Conservation (phyloP, 1,140 invertebrate genomes). For the Drosophila oshimai region DNA sequence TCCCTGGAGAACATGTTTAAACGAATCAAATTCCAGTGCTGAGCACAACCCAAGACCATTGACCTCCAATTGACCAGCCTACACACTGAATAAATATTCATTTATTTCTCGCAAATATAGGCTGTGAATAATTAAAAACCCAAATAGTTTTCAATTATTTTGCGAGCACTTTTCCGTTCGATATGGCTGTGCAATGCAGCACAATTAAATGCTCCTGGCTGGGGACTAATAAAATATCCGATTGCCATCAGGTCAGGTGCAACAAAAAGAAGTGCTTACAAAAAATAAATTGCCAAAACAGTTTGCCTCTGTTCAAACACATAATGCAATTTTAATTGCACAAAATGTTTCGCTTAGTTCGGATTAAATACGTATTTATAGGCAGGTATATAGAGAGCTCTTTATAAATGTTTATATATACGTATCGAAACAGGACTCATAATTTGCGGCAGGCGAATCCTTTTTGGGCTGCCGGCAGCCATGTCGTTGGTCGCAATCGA, state of each 20-base stretch:
- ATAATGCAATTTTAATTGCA: slow-evolving; percentile 73
- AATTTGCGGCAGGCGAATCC: slow-evolving; percentile 30
- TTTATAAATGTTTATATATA: not conserved
- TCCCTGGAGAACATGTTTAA: not conserved
- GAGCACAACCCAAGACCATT: not conserved
- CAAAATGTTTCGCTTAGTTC: slow-evolving; percentile 17
- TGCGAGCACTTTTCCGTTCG: slow-evolving; percentile 16
- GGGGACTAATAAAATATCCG: slow-evolving; percentile 57
- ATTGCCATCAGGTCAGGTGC: slow-evolving; percentile 38
- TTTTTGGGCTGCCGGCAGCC: slow-evolving; percentile 26
- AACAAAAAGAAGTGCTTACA: slow-evolving; percentile 12
- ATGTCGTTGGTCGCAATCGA: slow-evolving; percentile 75
- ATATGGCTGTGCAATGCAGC: slow-evolving; percentile 37
- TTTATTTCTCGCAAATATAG: slow-evolving; percentile 6
- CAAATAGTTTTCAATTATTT: slow-evolving; percentile 73
- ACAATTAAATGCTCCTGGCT: slow-evolving; percentile 60
- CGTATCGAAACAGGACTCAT: slow-evolving; percentile 4
- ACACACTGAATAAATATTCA: slow-evolving; percentile 9
- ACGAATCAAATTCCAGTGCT: not conserved
- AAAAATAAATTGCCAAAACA: slow-evolving; percentile 30
- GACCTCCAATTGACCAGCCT: not conserved
- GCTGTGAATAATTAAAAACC: slow-evolving; percentile 34
- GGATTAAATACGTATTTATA: slow-evolving; percentile 5
- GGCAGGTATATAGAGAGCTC: slow-evolving; percentile 5
- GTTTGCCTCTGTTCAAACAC: not conserved